These are phyloP conservation scores for Pachliopta kotzebuea DNA, from an alignment of 2,888 invertebrate species.

Conservation along the genomic window DNA sequence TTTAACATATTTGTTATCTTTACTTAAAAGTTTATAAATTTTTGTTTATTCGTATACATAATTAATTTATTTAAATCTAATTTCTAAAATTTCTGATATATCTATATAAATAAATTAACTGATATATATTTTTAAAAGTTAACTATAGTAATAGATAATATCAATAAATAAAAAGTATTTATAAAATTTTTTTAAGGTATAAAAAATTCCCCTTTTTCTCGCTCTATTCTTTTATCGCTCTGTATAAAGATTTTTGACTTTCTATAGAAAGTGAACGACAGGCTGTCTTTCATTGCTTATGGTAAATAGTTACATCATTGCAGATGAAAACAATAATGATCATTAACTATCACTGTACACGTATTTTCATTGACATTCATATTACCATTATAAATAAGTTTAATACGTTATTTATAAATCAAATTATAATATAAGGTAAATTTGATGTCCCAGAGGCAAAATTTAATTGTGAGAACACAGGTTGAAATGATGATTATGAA, in stretches of 20 bases:
- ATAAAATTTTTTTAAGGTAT: background rate
- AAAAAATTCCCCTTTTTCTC: background rate
- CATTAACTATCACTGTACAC: background rate
- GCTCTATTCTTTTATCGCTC: slow-evolving; percentile 5
- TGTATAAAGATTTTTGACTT: slow-evolving; percentile 20
- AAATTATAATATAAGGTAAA: background rate
- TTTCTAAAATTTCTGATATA: background rate
- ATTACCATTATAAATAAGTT: too few relatives aligned
- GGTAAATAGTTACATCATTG: slow-evolving; percentile 7
- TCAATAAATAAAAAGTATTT: background rate
- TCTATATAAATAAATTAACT: too few relatives aligned
- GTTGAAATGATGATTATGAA: too few relatives aligned
- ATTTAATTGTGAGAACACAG: too few relatives aligned
- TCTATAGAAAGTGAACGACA: slow-evolving; percentile 16
- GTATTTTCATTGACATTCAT: background rate
- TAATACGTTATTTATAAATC: background rate
- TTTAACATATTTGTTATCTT: background rate
- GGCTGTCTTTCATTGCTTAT: slow-evolving; percentile 13
- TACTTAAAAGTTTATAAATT: too few relatives aligned
- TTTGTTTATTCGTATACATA: too few relatives aligned
- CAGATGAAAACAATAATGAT: background rate
- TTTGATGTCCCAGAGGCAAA: background rate
- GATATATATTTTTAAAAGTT: too few relatives aligned
- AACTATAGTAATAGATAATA: background rate
- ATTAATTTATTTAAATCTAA: background rate